A percentile compares a stretch with the other conserved stretches of the same genome.
Evolutionary conservation across 2,797 vertebrate species (phyloP).

Genomic region (Malacoraja senta): DNA sequence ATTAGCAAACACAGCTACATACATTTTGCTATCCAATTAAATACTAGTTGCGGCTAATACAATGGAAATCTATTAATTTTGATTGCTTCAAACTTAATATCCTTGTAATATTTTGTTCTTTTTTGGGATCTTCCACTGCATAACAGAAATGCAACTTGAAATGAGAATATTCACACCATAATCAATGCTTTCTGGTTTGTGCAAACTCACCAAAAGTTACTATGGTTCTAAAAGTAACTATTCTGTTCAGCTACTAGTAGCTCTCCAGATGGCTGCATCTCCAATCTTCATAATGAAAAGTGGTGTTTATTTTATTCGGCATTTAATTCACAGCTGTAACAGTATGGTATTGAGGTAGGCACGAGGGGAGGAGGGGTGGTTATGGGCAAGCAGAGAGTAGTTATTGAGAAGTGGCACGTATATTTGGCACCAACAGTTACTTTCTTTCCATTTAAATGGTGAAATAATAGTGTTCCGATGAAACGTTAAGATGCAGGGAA

Average conservation of each 20-base stretch:
- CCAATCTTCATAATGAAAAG: background rate
- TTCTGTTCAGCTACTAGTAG: background rate
- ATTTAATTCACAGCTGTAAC: background rate
- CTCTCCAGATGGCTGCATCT: background rate
- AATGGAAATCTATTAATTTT: background rate
- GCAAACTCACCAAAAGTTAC: background rate
- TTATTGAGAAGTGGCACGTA: background rate
- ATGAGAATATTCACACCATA: background rate
- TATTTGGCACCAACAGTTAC: background rate
- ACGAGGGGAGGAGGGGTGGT: background rate
- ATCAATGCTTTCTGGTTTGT: background rate
- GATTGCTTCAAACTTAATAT: background rate
- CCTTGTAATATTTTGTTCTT: background rate
- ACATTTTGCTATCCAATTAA: background rate
- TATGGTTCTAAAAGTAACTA: background rate
- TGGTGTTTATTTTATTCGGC: background rate
- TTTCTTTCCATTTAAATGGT: conserved; percentile 16
- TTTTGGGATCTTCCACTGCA: background rate
- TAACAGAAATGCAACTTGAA: background rate
- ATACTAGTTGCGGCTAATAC: background rate
- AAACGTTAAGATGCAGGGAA: background rate
- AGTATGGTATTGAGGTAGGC: background rate
- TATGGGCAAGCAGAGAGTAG: background rate
- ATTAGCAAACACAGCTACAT: background rate
- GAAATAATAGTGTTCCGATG: conserved; percentile 4